Evolutionary conservation across 2,888 invertebrate genomes (phyloP).

Genomic region (Rhopalosiphum nymphaeae): DNA sequence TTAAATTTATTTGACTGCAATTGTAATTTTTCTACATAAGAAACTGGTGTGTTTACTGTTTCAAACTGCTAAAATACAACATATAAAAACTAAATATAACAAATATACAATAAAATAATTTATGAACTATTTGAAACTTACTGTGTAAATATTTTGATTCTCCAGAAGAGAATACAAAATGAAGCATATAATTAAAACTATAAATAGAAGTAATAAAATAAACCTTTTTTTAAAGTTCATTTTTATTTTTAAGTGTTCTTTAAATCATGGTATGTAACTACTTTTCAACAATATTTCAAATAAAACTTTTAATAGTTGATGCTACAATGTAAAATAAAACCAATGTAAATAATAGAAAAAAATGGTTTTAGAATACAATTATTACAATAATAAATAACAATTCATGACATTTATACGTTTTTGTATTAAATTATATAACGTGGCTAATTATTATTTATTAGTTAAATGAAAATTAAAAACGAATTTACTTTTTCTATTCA

Average conservation of each 20-base stretch:
- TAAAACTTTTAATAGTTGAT: background rate
- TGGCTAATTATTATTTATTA: background rate
- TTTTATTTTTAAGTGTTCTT: background rate
- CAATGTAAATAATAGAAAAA: background rate
- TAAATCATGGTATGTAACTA: background rate
- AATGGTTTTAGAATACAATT: background rate
- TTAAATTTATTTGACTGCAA: background rate
- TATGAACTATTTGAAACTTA: background rate
- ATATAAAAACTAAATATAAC: background rate
- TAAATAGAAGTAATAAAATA: conserved; percentile 42
- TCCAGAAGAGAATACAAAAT: conserved; percentile 39
- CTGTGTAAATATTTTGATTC: conserved; percentile 1
- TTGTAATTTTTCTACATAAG: background rate
- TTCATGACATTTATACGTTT: background rate
- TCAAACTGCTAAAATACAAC: conserved; percentile 23
- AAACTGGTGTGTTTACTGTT: background rate
- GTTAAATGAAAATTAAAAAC: background rate
- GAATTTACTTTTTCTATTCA: background rate
- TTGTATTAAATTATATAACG: background rate
- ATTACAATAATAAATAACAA: background rate
- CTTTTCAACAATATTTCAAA: background rate
- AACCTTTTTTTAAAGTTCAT: conserved; percentile 63
- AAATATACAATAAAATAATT: background rate
- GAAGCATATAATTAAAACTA: conserved; percentile 44
- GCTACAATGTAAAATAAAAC: background rate